Conservation (phyloP, 2,113 vertebrate genomes). For the Ailurus styani region DNA sequence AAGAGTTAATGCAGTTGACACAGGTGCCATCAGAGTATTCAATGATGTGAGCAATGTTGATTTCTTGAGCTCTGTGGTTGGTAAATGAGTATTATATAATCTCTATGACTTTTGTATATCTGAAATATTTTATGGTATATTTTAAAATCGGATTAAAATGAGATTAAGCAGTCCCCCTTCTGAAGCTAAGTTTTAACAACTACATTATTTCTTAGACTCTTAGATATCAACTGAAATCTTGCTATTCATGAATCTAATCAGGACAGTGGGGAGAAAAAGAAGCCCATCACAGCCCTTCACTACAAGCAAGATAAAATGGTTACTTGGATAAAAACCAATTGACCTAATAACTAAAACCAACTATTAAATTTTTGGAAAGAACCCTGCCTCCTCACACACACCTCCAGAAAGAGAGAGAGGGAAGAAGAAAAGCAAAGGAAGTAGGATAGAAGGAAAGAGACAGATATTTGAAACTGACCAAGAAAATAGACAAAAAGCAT, state of each 20-base stretch:
- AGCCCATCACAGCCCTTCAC: neutral
- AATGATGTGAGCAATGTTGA: neutral
- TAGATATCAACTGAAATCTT: neutral
- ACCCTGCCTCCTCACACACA: neutral
- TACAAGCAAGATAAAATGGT: neutral
- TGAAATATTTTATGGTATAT: neutral
- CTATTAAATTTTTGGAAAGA: neutral
- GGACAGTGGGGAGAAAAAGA: neutral
- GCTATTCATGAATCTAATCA: neutral
- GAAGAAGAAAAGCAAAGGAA: accelerated
- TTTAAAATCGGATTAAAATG: neutral
- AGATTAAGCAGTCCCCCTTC: neutral
- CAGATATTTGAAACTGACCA: neutral
- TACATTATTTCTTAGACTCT: neutral
- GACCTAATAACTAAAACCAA: neutral
- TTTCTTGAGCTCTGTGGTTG: neutral
- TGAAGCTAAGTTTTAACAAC: neutral
- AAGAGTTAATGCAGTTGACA: neutral
- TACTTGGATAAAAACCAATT: neutral
- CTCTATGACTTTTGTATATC: neutral
- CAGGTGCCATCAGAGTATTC: neutral
- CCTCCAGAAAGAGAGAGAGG: neutral
- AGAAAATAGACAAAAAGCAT: neutral
- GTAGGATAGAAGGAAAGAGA: neutral
- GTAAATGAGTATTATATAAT: neutral